Conservation (phyloP, 1,140 invertebrate species). For the Zaprionus lachaisei region DNA sequence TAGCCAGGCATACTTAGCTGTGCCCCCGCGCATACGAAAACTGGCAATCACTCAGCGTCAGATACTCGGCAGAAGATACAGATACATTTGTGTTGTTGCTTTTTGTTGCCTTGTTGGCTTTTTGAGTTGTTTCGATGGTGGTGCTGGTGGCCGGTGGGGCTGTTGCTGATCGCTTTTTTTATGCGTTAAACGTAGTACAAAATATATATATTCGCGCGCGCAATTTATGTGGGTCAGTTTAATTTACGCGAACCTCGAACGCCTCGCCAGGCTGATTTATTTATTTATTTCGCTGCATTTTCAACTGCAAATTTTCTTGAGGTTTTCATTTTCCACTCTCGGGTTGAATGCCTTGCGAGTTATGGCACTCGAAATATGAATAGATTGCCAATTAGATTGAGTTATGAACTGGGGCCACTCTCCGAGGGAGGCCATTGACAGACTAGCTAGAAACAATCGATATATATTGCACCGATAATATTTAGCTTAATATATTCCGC, state of each 20-base stretch:
- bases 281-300: slow-evolving; percentile 46
- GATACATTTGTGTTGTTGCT: slow-evolving; percentile 40
- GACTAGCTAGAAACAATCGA: not conserved
- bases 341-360: slow-evolving; percentile 69
- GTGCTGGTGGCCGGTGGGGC: slow-evolving; percentile 4
- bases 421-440: not conserved
- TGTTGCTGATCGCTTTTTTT: slow-evolving; percentile 56
- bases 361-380: slow-evolving; percentile 60
- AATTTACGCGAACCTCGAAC: slow-evolving; percentile 66
- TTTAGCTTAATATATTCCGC: not conserved
- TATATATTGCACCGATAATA: not conserved
- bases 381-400: slow-evolving; percentile 64
- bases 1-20: slow-evolving; percentile 28
- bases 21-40: slow-evolving; percentile 74
- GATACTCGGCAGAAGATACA: slow-evolving; percentile 58
- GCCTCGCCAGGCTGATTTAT: slow-evolving; percentile 60
- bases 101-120: slow-evolving; percentile 26
- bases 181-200: slow-evolving; percentile 72
- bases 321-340: slow-evolving; percentile 30
- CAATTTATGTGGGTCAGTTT: slow-evolving; percentile 81
- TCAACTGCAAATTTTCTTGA: slow-evolving; percentile 48
- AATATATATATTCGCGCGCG: slow-evolving; percentile 37
- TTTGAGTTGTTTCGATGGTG: slow-evolving; percentile 25
- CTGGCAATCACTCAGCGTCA: slow-evolving; percentile 61
- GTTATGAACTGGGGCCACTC: slow-evolving; percentile 47